Evolutionary conservation across 2,888 invertebrate species (phyloP).

Genomic region (Cerastis rubricosa): DNA sequence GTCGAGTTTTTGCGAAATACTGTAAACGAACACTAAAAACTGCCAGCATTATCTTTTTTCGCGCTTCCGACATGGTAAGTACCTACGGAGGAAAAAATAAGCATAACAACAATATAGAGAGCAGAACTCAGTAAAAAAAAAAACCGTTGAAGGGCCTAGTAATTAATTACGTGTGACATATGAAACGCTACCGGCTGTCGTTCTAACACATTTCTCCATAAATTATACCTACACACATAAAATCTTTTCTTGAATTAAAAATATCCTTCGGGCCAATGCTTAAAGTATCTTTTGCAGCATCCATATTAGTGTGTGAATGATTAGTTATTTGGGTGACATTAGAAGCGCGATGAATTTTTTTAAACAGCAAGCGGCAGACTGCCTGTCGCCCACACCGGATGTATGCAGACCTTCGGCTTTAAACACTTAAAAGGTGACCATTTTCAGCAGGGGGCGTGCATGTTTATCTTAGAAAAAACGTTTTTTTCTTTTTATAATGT

Average conservation of each 20-base stretch:
- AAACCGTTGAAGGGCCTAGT: constrained; percentile 71
- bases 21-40: neutral
- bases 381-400: constrained; percentile 83
- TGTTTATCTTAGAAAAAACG: constrained; percentile 29
- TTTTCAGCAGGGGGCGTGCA: constrained; percentile 1
- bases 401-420: constrained; percentile 57
- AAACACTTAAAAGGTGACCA: constrained; percentile 21
- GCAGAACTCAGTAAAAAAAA: constrained; percentile 50
- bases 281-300: constrained; percentile 57
- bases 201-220: constrained; percentile 75
- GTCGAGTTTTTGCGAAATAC: neutral
- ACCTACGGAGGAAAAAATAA: constrained; percentile 15
- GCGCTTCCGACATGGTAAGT: constrained; percentile 14
- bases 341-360: constrained; percentile 69
- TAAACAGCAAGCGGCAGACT: constrained; percentile 74
- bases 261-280: constrained; percentile 37
- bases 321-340: constrained; percentile 69
- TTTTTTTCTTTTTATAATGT: constrained; percentile 9
- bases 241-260: constrained; percentile 48
- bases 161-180: constrained; percentile 85
- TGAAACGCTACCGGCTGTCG: constrained; percentile 81
- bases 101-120: constrained; percentile 23
- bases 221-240: constrained; percentile 75
- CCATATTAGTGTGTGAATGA: constrained; percentile 19
- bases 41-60: constrained; percentile 3